Conservation (phyloP, 1,140 invertebrate genomes). For the Thaumatotibia leucotreta region DNA sequence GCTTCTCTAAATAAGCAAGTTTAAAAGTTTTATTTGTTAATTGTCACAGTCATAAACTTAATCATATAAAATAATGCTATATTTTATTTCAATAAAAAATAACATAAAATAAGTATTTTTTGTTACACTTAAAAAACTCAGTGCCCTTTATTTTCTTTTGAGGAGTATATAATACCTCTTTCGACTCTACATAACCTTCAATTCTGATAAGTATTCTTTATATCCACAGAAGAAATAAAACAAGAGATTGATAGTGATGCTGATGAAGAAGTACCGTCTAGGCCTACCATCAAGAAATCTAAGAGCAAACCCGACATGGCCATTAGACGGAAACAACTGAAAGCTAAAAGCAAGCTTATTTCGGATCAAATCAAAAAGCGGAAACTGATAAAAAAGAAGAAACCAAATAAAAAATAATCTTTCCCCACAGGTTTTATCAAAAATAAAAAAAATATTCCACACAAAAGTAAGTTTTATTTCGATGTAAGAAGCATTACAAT, state of each 20-base stretch:
- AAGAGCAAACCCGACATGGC: constrained; percentile 57
- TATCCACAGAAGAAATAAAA: constrained; percentile 49
- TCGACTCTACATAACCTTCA: no score
- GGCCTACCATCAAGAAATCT: constrained; percentile 39
- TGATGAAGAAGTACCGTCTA: constrained; percentile 26
- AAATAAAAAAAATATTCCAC: constrained; percentile 28
- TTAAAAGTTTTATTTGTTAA: no score
- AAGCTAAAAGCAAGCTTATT: constrained; percentile 62
- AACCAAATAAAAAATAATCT: constrained; percentile 43
- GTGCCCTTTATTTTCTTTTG: no score
- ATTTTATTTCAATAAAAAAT: no score
- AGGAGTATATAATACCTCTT: no score
- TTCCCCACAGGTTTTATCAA: background rate
- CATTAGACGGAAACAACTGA: constrained; percentile 71
- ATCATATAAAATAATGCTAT: no score
- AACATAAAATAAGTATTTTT: no score
- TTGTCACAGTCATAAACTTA: no score
- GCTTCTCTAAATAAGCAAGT: no score
- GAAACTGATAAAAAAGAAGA: constrained; percentile 60
- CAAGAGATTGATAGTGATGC: constrained; percentile 33
- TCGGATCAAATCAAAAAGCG: constrained; percentile 70
- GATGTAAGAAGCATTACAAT: constrained; percentile 9
- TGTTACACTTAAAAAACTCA: no score
- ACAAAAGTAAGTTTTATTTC: constrained; percentile 25
- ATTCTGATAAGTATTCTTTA: no score